Evolutionary conservation across 2,797 vertebrate genomes (phyloP).

Genomic region (Phoebastria nigripes): DNA sequence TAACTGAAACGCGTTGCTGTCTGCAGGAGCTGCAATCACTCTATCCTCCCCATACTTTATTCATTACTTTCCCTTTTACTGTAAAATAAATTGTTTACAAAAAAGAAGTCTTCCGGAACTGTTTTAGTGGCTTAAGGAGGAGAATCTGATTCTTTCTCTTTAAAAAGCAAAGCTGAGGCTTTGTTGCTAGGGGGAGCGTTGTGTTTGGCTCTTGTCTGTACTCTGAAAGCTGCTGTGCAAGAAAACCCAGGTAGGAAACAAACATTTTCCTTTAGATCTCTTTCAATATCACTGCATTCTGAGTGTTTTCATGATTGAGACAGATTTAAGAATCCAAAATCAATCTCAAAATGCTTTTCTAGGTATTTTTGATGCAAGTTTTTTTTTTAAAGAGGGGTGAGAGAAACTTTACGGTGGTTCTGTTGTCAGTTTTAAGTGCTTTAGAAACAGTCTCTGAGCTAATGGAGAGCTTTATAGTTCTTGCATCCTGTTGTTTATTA

Average conservation of each 20-base stretch:
- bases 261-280: neutral
- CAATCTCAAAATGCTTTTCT: neutral
- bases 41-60: neutral
- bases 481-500: neutral
- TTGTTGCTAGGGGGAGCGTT: slow-evolving; percentile 51
- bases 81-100: neutral
- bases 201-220: neutral
- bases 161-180: slow-evolving; percentile 37
- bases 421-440: neutral
- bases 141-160: slow-evolving; percentile 41
- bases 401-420: neutral
- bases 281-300: neutral
- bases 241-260: neutral
- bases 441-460: neutral
- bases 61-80: neutral
- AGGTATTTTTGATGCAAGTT: neutral
- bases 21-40: neutral
- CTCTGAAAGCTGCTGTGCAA: neutral
- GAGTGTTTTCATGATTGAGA: neutral
- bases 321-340: neutral
- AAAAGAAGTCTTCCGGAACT: neutral
- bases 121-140: neutral
- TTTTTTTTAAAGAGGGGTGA: neutral
- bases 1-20: neutral
- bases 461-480: neutral